Conservation (phyloP, 1,140 invertebrate genomes). For the Coelopa frigida region DNA sequence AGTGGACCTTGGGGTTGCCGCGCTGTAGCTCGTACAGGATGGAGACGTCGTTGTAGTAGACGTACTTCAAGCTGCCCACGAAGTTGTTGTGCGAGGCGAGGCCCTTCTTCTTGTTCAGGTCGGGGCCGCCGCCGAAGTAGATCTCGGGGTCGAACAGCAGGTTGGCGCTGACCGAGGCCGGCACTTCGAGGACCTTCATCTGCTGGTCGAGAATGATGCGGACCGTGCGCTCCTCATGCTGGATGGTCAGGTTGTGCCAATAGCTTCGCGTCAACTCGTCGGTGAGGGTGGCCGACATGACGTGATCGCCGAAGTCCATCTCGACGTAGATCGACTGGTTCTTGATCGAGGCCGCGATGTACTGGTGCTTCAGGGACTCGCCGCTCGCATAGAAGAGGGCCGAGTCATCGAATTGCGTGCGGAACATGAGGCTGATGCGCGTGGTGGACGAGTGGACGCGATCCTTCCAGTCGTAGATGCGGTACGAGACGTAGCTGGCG, state of each 20-base stretch:
- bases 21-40: constrained; percentile 80
- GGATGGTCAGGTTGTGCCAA: constrained; percentile 87
- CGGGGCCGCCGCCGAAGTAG: constrained; percentile 80
- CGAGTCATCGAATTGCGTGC: constrained; percentile 80
- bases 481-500: constrained; percentile 86
- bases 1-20: constrained; percentile 74
- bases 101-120: constrained; percentile 68
- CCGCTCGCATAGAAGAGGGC: constrained; percentile 81
- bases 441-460: constrained; percentile 79
- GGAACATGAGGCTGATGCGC: constrained; percentile 80
- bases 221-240: constrained; percentile 65
- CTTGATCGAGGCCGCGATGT: constrained; percentile 72
- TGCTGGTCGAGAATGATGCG: constrained; percentile 67
- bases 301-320: constrained; percentile 75
- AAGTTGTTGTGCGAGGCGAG: constrained; percentile 68
- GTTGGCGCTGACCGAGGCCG: constrained; percentile 60
- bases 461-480: constrained; percentile 89
- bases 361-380: constrained; percentile 71
- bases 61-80: constrained; percentile 81
- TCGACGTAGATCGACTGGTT: constrained; percentile 71
- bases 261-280: constrained; percentile 61
- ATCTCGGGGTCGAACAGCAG: constrained; percentile 89
- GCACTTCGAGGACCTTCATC: constrained; percentile 59
- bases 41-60: constrained; percentile 87
- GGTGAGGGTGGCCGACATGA: constrained; percentile 60